Conservation (phyloP, 2,888 invertebrate genomes). For the Caenorhabditis japonica region DNA sequence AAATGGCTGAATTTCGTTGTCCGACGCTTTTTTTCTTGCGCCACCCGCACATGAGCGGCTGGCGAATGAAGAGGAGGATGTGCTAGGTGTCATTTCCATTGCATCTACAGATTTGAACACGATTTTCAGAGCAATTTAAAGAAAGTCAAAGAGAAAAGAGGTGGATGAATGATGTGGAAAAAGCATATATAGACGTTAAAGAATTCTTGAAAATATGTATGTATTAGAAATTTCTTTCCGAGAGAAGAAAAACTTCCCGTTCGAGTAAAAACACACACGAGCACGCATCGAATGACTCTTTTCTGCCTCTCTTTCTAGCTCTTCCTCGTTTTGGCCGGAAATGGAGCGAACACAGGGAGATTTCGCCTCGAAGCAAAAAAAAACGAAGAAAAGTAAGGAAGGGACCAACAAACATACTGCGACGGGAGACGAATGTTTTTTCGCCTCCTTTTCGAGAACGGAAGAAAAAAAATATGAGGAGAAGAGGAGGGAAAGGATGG, state of each 20-base stretch:
- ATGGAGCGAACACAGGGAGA: conserved; percentile 19
- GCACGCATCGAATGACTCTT: conserved; percentile 13
- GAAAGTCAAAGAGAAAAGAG: not conserved
- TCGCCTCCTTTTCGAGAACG: too few relatives aligned
- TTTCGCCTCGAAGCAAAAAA: not conserved
- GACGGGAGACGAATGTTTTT: not conserved
- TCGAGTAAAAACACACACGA: too few relatives aligned
- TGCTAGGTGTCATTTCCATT: not conserved
- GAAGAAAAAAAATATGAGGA: too few relatives aligned
- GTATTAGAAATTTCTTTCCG: too few relatives aligned
- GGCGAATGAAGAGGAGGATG: not conserved
- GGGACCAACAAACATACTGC: conserved; percentile 30
- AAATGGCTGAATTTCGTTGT: conserved; percentile 57
- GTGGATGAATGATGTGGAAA: too few relatives aligned
- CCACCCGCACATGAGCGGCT: conserved; percentile 17
- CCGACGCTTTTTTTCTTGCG: conserved; percentile 6
- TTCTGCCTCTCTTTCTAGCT: too few relatives aligned
- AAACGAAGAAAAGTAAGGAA: conserved; percentile 5
- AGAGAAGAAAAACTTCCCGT: too few relatives aligned
- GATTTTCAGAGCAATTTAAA: not conserved
- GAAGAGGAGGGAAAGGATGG: not conserved
- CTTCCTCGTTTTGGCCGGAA: not conserved
- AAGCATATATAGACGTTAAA: not conserved
- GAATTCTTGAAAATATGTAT: not conserved
- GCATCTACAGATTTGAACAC: not conserved